Evolutionary conservation across 2,113 vertebrate species (phyloP).

Genomic region (Gnathochromis pfefferi): DNA sequence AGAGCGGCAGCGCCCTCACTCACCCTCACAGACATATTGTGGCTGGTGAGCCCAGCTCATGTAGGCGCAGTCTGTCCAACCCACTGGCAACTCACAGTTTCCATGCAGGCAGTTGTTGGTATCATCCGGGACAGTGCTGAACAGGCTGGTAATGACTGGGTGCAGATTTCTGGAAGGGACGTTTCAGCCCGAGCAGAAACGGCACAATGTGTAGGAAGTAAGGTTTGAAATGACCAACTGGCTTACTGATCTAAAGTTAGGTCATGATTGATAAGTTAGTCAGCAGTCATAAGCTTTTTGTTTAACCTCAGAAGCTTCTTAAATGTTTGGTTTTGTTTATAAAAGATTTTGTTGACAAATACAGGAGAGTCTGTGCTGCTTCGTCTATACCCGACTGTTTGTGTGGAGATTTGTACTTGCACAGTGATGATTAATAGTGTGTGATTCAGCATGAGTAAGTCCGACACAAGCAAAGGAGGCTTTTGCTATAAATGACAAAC

Average conservation of each 20-base stretch:
- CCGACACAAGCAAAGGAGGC: neutral
- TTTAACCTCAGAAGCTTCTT: neutral
- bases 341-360: neutral
- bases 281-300: neutral
- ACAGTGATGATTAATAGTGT: neutral
- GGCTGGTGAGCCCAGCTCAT: neutral
- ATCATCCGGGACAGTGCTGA: neutral
- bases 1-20: neutral
- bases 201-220: neutral
- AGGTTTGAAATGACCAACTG: neutral
- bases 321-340: neutral
- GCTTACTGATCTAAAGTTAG: neutral
- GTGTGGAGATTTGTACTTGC: neutral
- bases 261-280: rapidly evolving
- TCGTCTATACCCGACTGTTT: neutral
- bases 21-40: neutral
- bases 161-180: neutral
- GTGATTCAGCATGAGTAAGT: neutral
- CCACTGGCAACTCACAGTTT: slow-evolving; percentile 14
- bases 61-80: neutral
- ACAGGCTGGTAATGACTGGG: slow-evolving; percentile 24
- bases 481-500: neutral
- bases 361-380: neutral
- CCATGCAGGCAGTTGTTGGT: neutral
- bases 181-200: neutral